Base-by-base conservation (phyloP, 2,888 invertebrate genomes). In the Encarsia formosa region DNA sequence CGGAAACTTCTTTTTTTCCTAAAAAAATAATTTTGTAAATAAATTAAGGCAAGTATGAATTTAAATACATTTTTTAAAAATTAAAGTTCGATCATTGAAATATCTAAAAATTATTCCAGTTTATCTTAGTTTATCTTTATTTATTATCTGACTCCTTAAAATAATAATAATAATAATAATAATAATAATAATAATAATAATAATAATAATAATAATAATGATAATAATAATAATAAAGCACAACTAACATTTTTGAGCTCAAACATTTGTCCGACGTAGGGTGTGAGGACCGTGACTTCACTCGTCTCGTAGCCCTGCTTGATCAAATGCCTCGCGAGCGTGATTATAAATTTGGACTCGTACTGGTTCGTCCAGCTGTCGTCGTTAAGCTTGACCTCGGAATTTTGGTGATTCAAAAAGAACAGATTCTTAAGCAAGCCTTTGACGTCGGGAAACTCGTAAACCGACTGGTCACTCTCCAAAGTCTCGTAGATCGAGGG, bases 401-500 rank as follows among this genome's bases (percentile, higher is more conserved):
- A 5, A 23, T 20, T 5, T 6, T 4, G 5, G 24, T 40, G 40
- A 26, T 40, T 20, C 8, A 40, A 4, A 22, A 40, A 40, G 15
- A 40, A 40, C 8, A 40, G 5, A 23, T 40, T 40, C 5, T 40
- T 40, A 13, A 5, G 5, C 13, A 40, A 11, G 11, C 40, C 40
- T 22, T 22, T 40, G 15, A 40, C 24, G 16, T 23, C 6, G 11
- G 41, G 41, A 24, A n/a, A 15, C 26, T 16, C 2, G 41, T n/a
- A n/a, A n/a, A 50, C 44, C 5, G 22, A 22, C 18, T 31, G 11
- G 20, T 38, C 24, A 32, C 39, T 32, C 9, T 32, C 31, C 9
- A 50, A 23, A 2, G 5, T 39, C 4, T 31, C 32, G 22, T 50
- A 50, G 4, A 41, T 41, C 6, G 23, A 23, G 18, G 41, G 41